Base-by-base conservation (phyloP, 2,113 vertebrate species). In the Carettochelys insculpta region DNA sequence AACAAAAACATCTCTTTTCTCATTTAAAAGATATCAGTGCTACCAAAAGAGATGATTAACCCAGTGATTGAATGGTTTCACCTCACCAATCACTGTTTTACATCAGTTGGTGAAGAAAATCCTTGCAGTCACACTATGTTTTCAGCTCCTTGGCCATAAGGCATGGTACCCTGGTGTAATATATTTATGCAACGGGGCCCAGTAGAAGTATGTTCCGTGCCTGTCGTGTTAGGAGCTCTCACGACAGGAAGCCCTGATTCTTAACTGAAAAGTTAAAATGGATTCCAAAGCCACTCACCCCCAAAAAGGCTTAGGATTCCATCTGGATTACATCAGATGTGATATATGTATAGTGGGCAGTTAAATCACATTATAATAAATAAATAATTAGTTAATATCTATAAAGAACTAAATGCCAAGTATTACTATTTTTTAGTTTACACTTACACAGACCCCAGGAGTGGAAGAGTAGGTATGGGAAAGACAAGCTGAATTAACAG, bases 1-100 rank as follows among this genome's bases (percentile, higher is more conserved):
- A 93, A 68, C 54, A 94, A 50, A 86, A 83, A 68, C 58, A 24
- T 4, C 58, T 92, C 38, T 27, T 82, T 89, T 90, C 22, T 83
- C 76, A 83, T 93, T 95, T 96, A 94, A 95, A 83, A 83, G 45
- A 90, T 31, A 95, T 73, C n/a, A 92, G 53, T 34, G 82, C 83
- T 90, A 87, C 4, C 20, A 90, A 91, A 52, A 13, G 94, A 90
- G 61, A 91, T 68, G 7, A 92, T 82, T 85, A 96, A 96, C 41
- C 11, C 41, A 50, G 24, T 24, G 10, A 85, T 71, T 58, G 94
- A 88, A 82, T 41, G 16, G 4, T 95, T 96, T 87, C 83, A 95
- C 79, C 43, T 94, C 71, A 91, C 75, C 43, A 93, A 90, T 41
- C 82, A 77, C 24, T 87, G 45, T 80, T 93, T 93, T 89, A 56